Evolutionary conservation across 2,797 vertebrate genomes (phyloP).

Genomic region (Xiphorhynchus erythropygius): DNA sequence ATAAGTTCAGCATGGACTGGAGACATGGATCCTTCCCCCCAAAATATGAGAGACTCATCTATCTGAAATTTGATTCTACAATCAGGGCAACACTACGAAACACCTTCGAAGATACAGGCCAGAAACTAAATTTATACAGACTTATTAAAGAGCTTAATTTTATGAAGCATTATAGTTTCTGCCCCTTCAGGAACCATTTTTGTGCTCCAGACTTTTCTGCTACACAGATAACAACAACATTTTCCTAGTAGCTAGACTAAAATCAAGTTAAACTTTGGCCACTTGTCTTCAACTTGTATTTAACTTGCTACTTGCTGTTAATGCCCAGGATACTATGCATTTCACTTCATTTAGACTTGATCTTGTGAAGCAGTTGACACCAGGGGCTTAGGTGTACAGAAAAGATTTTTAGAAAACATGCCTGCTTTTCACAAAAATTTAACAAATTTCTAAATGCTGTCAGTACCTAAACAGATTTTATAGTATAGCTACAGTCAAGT

Average conservation of each 20-base stretch:
- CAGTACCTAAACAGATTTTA: rapidly evolving
- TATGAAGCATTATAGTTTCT: neutral
- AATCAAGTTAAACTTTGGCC: neutral
- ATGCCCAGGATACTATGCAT: neutral
- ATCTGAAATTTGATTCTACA: neutral
- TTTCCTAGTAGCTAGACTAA: neutral
- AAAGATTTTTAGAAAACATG: neutral
- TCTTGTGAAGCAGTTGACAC: neutral
- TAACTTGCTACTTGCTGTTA: neutral
- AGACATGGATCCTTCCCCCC: neutral
- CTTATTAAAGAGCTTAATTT: neutral
- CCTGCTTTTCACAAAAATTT: neutral
- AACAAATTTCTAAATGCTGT: neutral
- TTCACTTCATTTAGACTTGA: neutral
- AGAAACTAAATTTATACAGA: neutral
- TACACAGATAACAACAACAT: neutral
- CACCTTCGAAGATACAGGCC: neutral
- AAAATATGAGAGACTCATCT: neutral
- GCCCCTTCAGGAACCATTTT: neutral
- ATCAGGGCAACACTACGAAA: neutral
- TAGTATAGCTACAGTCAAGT: neutral
- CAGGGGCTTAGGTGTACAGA: neutral
- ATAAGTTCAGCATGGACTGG: neutral
- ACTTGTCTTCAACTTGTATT: neutral
- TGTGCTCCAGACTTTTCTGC: neutral